Evolutionary conservation across 2,797 vertebrate genomes (phyloP), one percentile per base, ranked within the genome.

Genomic region (Harpagifer antarcticus): DNA sequence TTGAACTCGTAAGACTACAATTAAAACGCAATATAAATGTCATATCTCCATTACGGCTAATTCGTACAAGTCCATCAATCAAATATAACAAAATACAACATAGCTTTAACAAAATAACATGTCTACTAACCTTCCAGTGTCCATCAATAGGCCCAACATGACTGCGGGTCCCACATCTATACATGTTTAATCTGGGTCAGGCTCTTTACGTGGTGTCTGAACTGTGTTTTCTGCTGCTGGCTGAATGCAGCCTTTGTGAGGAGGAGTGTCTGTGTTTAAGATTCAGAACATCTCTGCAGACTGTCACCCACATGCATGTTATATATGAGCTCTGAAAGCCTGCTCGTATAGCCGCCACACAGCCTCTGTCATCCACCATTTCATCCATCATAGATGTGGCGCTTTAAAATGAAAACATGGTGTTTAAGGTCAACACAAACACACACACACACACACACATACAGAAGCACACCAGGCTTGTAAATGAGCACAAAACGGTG

Each of bases 211-310:
- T 76, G 58, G 13, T n/a, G 40, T 55, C 50, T 45, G 13, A 57
- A 45, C 50, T 55, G 66, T 59, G 63, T 67, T 68, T 69, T 58
- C 27, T 69, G 15, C 66, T 65, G 20, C 67, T 33, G 63, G 50
- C 42, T 83, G 78, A 81, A 86, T 53, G 76, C 74, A 77, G 80
- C 74, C 82, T 81, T 81, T 76, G 68, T 78, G 68, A 86, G 81
- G 54, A 83, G 57, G 20, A 68, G 61, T 27, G 67, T 60, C 75
- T 33, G 61, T 78, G 81, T 68, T 89, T 83, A 87, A 79, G 79
- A 90, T 89, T 81, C 87, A 86, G 74, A 75, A 73, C 87, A 72
- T 82, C 82, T 57, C 84, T 74, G 65, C 82, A 58, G 59, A 84
- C 74, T 81, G 83, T 74, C 85, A 68, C 78, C 68, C 74, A 84